Conservation (phyloP, 30 jellyfish, hydroid and myxozoan genomes). For the Aurelia aurita complex sp. Pacific region DNA sequence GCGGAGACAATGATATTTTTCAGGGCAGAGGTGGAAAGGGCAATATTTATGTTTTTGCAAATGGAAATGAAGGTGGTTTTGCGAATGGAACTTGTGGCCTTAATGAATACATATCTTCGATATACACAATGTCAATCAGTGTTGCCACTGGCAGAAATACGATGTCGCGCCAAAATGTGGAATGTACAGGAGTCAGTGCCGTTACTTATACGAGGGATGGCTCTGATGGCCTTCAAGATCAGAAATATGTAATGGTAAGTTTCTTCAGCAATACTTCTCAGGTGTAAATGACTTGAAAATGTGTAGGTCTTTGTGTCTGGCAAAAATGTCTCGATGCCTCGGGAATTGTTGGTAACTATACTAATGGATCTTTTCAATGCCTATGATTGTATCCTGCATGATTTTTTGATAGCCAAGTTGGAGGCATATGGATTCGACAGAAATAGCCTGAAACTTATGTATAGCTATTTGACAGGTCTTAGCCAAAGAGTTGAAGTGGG, state of each 20-base stretch:
- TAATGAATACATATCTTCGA: constrained; percentile 29
- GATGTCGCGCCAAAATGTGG: background rate
- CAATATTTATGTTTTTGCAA: constrained; percentile 18
- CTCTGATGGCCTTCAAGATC: background rate
- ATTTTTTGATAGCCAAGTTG: too few species aligned
- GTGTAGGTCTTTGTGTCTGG: too few species aligned
- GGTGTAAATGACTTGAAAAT: too few species aligned
- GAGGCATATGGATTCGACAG: too few species aligned
- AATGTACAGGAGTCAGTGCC: constrained; percentile 32
- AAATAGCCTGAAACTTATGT: too few species aligned
- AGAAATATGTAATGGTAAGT: constrained; percentile 18
- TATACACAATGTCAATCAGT: constrained; percentile 39
- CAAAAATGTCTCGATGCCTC: too few species aligned
- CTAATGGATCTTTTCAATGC: too few species aligned
- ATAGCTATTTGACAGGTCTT: too few species aligned
- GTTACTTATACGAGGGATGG: constrained; percentile 55
- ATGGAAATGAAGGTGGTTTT: constrained; percentile 31
- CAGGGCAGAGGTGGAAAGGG: constrained; percentile 68
- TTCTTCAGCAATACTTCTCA: too few species aligned
- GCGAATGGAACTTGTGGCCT: constrained; percentile 20
- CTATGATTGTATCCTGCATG: too few species aligned
- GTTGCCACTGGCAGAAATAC: constrained; percentile 13
- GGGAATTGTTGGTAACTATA: too few species aligned
- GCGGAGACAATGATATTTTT: background rate
- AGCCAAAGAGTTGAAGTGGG: too few species aligned